Percentiles rank a stretch among this genome's conserved stretches.
Evolutionary conservation across 2,888 invertebrate genomes (phyloP).

Genomic region (Stenichneumon culpator): DNA sequence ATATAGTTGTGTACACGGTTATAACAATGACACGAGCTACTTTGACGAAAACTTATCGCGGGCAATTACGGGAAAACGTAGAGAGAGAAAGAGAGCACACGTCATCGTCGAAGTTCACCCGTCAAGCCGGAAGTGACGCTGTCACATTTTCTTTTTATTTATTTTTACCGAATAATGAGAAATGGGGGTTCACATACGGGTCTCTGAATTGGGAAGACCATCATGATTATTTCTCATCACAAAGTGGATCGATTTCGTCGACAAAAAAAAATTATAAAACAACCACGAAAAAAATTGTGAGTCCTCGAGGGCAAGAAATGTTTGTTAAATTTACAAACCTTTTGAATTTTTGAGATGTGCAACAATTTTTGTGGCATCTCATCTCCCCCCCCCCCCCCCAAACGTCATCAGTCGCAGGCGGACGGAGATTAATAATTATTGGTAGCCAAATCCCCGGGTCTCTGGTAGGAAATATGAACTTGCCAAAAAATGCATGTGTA

Average conservation of each 20-base stretch:
- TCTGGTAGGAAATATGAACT: slow-evolving; percentile 43
- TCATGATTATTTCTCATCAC: slow-evolving; percentile 29
- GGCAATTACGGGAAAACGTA: slow-evolving; percentile 66
- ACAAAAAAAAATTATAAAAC: too few species aligned
- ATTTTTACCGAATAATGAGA: slow-evolving; percentile 45
- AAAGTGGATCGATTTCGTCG: slow-evolving; percentile 57
- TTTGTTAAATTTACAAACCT: too few species aligned
- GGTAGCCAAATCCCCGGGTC: slow-evolving; percentile 36
- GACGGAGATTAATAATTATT: slow-evolving; percentile 63
- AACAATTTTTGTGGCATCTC: slow-evolving; percentile 19
- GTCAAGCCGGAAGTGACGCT: slow-evolving; percentile 68
- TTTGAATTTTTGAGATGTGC: background rate
- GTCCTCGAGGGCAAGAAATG: too few species aligned
- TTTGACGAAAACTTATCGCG: slow-evolving; percentile 32
- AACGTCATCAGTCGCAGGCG: background rate
- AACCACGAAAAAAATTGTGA: too few species aligned
- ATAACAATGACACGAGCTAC: background rate
- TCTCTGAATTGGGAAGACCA: slow-evolving; percentile 3
- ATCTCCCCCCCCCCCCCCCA: background rate
- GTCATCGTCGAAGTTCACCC: slow-evolving; percentile 22
- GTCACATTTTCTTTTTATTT: slow-evolving; percentile 52
- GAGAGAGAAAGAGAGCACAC: background rate
- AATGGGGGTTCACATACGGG: slow-evolving; percentile 34
- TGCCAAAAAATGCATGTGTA: slow-evolving; percentile 76
- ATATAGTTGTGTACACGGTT: background rate